Percentiles rank a stretch among this genome's conserved stretches.
Evolutionary conservation across 1,140 invertebrate species (phyloP).

Genomic region (Drosophila erecta): DNA sequence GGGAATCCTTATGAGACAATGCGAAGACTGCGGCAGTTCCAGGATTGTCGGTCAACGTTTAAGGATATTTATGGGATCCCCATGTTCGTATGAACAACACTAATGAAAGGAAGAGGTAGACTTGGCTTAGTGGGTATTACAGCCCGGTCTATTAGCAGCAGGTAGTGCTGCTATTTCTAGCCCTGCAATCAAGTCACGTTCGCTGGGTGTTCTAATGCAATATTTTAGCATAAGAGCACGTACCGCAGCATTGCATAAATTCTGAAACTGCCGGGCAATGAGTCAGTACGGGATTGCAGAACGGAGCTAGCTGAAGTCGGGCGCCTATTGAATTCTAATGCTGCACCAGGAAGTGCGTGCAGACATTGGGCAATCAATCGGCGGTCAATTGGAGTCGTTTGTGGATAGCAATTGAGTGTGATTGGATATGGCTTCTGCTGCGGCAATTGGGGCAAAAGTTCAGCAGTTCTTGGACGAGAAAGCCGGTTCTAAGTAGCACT

Average conservation of each 20-base stretch:
- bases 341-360: conserved; percentile 78
- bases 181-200: conserved; percentile 40
- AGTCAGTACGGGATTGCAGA: conserved; percentile 28
- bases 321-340: conserved; percentile 75
- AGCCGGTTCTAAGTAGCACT: conserved; percentile 3
- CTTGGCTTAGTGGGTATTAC: not conserved
- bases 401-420: conserved; percentile 63
- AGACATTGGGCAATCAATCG: conserved; percentile 40
- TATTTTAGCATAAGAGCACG: conserved; percentile 60
- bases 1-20: too few relatives aligned
- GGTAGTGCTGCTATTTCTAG: not conserved
- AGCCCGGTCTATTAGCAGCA: not conserved
- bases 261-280: conserved; percentile 21
- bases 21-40: too few relatives aligned
- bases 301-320: conserved; percentile 33
- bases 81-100: too few relatives aligned
- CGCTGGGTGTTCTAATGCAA: conserved; percentile 60
- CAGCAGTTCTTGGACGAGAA: conserved; percentile 18
- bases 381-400: conserved; percentile 72
- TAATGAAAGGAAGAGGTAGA: too few relatives aligned
- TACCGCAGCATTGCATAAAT: conserved; percentile 64
- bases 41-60: too few relatives aligned
- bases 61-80: too few relatives aligned
- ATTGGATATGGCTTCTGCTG: conserved; percentile 37
- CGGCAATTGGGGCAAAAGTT: conserved; percentile 73